A percentile compares a stretch with the other conserved stretches of the same genome.
Evolutionary conservation across 2,797 vertebrate genomes (phyloP).

Genomic region (Cryptoblepharus egeriae): DNA sequence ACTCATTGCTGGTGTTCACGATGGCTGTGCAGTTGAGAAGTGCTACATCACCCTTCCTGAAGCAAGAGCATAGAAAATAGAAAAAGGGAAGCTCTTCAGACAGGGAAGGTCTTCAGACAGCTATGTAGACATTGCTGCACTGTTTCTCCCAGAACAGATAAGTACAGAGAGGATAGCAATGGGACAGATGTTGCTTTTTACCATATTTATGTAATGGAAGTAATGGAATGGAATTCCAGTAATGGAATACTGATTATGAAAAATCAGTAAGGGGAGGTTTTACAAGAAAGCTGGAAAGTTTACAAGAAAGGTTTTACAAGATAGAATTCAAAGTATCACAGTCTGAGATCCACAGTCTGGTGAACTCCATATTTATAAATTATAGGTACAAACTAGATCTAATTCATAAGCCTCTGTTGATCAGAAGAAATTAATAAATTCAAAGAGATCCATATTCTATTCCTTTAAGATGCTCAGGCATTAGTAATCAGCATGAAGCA

Average conservation of each 20-base stretch:
- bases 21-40: constrained; percentile 94
- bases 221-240: too few relatives aligned
- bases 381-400: too few relatives aligned
- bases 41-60: constrained; percentile 89
- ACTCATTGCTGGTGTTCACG: constrained; percentile 96
- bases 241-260: too few relatives aligned
- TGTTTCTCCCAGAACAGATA: not conserved
- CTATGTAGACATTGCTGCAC: not conserved
- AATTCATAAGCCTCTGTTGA: too few relatives aligned
- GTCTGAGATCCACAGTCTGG: not conserved
- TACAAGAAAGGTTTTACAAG: not conserved
- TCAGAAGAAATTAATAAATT: too few relatives aligned
- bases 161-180: too few relatives aligned
- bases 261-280: too few relatives aligned
- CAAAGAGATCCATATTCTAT: not conserved
- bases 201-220: too few relatives aligned
- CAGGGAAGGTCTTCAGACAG: too few relatives aligned
- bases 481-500: not conserved
- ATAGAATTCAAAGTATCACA: not conserved
- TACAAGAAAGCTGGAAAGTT: too few relatives aligned
- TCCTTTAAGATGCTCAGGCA: not conserved
- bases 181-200: not conserved
- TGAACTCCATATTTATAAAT: not conserved
- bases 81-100: not conserved
- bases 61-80: constrained; percentile 2